These are phyloP conservation scores for Halocynthia roretzi DNA, from an alignment of 23 tunicate genomes.

Conservation along the genomic window DNA sequence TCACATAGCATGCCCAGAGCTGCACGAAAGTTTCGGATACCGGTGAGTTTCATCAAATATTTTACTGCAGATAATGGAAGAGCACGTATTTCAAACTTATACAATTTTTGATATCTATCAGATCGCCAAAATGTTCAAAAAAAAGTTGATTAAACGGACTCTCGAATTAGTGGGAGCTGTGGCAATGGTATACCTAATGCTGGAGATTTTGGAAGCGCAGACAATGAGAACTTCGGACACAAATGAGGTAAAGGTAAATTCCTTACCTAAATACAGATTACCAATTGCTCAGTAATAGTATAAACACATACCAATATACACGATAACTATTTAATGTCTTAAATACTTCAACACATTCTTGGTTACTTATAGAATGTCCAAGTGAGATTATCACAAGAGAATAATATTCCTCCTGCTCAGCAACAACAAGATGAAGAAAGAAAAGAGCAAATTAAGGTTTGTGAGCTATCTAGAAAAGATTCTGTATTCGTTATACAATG, in stretches of 20 bases:
- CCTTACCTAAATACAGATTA: background rate
- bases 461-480: too few species aligned
- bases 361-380: too few species aligned
- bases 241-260: conserved; percentile 24
- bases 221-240: conserved; percentile 29
- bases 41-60: too few species aligned
- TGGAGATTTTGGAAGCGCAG: conserved; percentile 91
- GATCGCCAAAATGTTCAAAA: conserved; percentile 44
- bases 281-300: too few species aligned
- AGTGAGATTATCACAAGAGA: background rate
- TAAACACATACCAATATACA: too few species aligned
- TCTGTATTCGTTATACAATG: too few species aligned
- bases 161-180: conserved; percentile 97
- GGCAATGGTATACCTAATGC: conserved; percentile 94
- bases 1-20: background rate
- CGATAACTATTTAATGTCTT: too few species aligned
- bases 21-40: too few species aligned
- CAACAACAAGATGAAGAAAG: conserved; percentile 6
- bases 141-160: conserved; percentile 70
- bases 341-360: too few species aligned
- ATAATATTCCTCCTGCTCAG: background rate
- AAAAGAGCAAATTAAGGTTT: background rate
- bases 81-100: background rate
- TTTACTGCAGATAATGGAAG: background rate
- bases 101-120: background rate